Evolutionary conservation across 2,888 invertebrate genomes (phyloP).

Genomic region (Drosophila koepferae): DNA sequence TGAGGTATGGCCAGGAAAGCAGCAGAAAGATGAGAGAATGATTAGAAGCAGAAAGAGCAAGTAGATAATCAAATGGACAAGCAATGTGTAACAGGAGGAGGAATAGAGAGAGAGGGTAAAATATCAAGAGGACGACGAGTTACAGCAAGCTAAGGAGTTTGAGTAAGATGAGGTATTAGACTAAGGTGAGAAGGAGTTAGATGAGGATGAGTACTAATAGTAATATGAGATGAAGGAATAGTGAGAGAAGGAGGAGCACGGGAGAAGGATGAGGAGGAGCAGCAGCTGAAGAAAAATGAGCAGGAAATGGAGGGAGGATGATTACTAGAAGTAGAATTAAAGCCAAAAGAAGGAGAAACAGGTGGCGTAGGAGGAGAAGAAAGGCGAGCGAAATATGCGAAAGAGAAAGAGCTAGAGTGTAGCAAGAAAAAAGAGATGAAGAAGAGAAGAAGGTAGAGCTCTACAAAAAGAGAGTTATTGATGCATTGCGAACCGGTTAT

Average conservation of each 20-base stretch:
- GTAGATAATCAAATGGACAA: conserved; percentile 6
- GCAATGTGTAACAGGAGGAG: background rate
- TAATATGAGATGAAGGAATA: background rate
- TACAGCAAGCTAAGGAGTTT: too few relatives aligned
- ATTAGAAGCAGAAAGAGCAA: background rate
- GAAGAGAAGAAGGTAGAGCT: background rate
- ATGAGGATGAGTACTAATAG: too few relatives aligned
- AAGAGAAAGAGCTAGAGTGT: background rate
- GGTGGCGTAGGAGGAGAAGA: conserved; percentile 1
- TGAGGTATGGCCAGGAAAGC: background rate
- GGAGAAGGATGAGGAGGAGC: background rate
- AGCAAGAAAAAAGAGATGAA: background rate
- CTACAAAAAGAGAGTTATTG: conserved; percentile 21
- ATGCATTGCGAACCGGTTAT: conserved; percentile 71
- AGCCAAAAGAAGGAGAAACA: background rate
- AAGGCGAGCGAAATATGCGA: background rate
- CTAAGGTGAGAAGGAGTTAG: background rate
- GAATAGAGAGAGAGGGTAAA: background rate
- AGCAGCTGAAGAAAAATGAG: background rate
- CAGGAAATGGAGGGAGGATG: background rate
- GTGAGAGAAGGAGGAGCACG: conserved; percentile 1
- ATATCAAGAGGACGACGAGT: background rate
- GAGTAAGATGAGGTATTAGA: background rate
- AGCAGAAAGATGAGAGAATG: background rate
- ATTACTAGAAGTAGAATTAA: background rate